Conservation (phyloP, 1,140 invertebrate species). For the Sipha flava region DNA sequence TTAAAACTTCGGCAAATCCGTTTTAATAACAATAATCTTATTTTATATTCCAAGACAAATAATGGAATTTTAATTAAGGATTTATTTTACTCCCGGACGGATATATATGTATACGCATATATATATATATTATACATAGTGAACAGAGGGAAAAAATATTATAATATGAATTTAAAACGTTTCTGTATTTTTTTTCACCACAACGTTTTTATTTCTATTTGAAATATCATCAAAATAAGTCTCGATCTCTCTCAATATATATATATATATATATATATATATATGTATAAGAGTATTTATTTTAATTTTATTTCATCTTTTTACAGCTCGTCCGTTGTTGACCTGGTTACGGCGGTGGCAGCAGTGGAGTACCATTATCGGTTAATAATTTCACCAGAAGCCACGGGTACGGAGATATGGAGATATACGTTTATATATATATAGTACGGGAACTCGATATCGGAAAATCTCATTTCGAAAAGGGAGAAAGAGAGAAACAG, state of each 20-base stretch:
- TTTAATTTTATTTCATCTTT: too few relatives aligned
- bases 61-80: slow-evolving; percentile 33
- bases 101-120: too few relatives aligned
- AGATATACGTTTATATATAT: too few relatives aligned
- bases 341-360: too few relatives aligned
- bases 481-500: neutral
- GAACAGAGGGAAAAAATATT: neutral
- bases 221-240: neutral
- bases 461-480: slow-evolving; percentile 15
- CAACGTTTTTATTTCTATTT: neutral
- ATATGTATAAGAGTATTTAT: too few relatives aligned
- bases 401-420: neutral
- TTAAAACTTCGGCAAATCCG: slow-evolving; percentile 31
- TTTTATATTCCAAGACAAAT: slow-evolving; percentile 32
- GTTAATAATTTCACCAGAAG: neutral
- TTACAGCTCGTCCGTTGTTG: neutral
- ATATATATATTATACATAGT: neutral
- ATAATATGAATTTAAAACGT: neutral
- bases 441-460: too few relatives aligned
- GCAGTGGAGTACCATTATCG: neutral
- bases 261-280: neutral
- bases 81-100: slow-evolving; percentile 16
- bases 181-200: neutral
- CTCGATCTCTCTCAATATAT: neutral
- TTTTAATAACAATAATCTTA: slow-evolving; percentile 33